A percentile compares a stretch with the other conserved stretches of the same genome.
These are phyloP conservation scores for Troides oblongomaculatus DNA, from an alignment of 2,888 invertebrate species.

Conservation along the genomic window DNA sequence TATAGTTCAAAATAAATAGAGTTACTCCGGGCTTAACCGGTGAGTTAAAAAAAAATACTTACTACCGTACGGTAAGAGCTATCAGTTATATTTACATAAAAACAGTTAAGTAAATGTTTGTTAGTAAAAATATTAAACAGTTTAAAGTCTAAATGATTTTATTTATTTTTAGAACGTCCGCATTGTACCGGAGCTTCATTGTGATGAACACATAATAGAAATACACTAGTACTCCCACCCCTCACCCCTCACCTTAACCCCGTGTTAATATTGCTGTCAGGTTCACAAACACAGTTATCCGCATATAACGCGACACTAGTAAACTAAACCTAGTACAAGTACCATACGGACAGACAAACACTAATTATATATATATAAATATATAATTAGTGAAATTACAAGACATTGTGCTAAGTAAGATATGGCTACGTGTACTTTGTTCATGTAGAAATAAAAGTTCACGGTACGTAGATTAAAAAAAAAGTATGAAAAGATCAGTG, in stretches of 20 bases:
- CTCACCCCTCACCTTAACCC: no score
- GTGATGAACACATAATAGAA: slow-evolving; percentile 21
- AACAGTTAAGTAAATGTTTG: slow-evolving; percentile 37
- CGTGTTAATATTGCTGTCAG: no score
- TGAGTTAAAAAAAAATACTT: slow-evolving; percentile 40
- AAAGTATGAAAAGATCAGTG: slow-evolving; percentile 16
- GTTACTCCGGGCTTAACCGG: slow-evolving; percentile 37
- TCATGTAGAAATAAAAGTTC: slow-evolving; percentile 28
- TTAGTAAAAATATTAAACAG: slow-evolving; percentile 32
- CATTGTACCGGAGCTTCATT: slow-evolving; percentile 6
- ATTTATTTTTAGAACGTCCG: slow-evolving; percentile 15
- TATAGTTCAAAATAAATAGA: slow-evolving; percentile 28
- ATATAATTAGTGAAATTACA: slow-evolving; percentile 21
- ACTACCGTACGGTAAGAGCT: slow-evolving; percentile 44
- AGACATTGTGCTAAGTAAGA: slow-evolving; percentile 26
- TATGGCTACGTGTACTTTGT: slow-evolving; percentile 29
- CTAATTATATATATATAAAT: slow-evolving; percentile 5
- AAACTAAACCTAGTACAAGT: background rate
- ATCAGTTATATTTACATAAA: slow-evolving; percentile 60
- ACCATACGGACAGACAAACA: background rate
- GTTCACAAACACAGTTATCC: no score
- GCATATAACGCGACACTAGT: no score
- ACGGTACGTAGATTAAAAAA: slow-evolving; percentile 26
- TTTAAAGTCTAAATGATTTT: slow-evolving; percentile 16
- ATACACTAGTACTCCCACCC: background rate